Evolutionary conservation across 2,888 invertebrate genomes (phyloP).

Genomic region (Oscheius sp.): DNA sequence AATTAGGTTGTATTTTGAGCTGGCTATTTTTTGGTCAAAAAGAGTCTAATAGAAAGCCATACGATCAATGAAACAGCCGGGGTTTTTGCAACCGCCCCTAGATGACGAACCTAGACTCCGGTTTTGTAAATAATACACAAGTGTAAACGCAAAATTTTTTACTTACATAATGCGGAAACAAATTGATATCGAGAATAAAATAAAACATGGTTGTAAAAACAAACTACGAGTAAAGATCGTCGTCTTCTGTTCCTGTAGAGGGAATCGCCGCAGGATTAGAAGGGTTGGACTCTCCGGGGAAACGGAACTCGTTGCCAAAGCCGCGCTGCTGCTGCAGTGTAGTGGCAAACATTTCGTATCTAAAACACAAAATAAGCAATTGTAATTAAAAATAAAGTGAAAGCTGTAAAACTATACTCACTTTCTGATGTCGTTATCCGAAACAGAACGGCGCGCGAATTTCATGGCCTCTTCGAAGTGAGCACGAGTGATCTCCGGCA

Average conservation of each 20-base stretch:
- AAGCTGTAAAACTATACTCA: too few relatives aligned
- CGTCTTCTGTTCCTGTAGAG: conserved; percentile 43
- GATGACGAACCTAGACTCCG: too few relatives aligned
- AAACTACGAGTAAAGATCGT: conserved; percentile 47
- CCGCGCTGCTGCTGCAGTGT: conserved; percentile 99
- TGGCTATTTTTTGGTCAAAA: too few relatives aligned
- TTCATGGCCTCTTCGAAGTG: conserved; percentile 89
- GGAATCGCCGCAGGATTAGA: conserved; percentile 32
- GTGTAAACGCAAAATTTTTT: too few relatives aligned
- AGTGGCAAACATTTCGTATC: conserved; percentile 99
- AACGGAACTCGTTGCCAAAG: conserved; percentile 92
- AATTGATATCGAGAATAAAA: conserved; percentile 4
- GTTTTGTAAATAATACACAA: too few relatives aligned
- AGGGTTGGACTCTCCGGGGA: conserved; percentile 58
- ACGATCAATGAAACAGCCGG: too few relatives aligned
- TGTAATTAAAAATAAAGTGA: background rate
- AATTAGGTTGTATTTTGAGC: too few relatives aligned
- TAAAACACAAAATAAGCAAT: conserved; percentile 30
- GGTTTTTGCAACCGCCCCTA: too few relatives aligned
- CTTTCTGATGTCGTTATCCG: conserved; percentile 98
- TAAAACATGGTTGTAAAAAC: conserved; percentile 6
- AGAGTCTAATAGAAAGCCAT: too few relatives aligned
- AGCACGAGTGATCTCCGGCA: conserved; percentile 94
- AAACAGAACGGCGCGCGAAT: conserved; percentile 84
- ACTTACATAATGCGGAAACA: too few relatives aligned